Evolutionary conservation across 2,888 invertebrate species (phyloP).

Genomic region (Oxyteleia sp.): DNA sequence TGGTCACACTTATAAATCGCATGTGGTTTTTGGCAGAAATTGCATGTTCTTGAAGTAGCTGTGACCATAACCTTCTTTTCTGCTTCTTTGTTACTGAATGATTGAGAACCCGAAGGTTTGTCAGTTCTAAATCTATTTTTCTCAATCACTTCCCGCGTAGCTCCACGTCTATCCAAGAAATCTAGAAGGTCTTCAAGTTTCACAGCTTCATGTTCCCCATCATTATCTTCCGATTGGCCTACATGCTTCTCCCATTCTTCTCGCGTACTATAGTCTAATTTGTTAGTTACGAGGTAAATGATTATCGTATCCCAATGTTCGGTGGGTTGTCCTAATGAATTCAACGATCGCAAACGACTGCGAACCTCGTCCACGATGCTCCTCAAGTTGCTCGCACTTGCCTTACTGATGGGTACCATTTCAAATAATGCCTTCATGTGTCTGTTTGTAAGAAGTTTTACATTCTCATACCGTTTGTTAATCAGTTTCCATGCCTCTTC

Average conservation of each 20-base stretch:
- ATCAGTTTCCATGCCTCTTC: conserved; percentile 28
- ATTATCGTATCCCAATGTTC: conserved; percentile 9
- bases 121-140: neutral
- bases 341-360: too few relatives aligned
- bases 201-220: neutral
- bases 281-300: conserved; percentile 3
- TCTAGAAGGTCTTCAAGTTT: neutral
- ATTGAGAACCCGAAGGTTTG: neutral
- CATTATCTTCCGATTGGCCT: too few relatives aligned
- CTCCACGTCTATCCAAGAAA: neutral
- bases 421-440: too few relatives aligned
- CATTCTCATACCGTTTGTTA: conserved; percentile 27
- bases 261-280: conserved; percentile 5
- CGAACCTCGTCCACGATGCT: too few relatives aligned
- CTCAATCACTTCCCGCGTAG: conserved; percentile 2
- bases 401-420: too few relatives aligned
- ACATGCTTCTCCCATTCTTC: conserved; percentile 18
- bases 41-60: neutral
- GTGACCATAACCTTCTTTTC: conserved; percentile 1
- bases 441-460: too few relatives aligned
- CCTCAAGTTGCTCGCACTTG: too few relatives aligned
- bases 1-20: conserved; percentile 5
- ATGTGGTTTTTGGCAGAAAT: conserved; percentile 2
- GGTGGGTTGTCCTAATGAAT: neutral
- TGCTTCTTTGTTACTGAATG: neutral